Base-by-base conservation (phyloP, 2,113 vertebrate genomes). In the Cranoglanis bouderius region DNA sequence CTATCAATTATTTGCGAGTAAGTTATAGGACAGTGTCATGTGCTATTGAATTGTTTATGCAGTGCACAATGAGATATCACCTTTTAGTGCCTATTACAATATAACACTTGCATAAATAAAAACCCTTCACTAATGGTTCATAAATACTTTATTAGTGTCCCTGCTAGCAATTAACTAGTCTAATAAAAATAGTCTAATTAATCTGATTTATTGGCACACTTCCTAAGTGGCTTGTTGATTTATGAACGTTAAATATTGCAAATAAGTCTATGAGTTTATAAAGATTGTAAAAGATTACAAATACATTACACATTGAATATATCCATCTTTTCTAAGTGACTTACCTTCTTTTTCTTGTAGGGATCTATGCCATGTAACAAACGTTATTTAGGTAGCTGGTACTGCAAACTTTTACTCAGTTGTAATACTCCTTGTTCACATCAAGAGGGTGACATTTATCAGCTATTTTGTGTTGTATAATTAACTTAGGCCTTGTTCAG, bases 391-490 rank as follows among this genome's bases (percentile, higher is more conserved):
- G 2, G 21, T 14, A 32, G 10, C 49, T 32, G 29, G 2, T 81
- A 9, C 2, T 53, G 49, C 77, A 55, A 32, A 53, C 5, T 77
- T 29, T n/a, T 14, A 38, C 1, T 32, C 6, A 59, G 81, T 35
- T 85, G 83, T 59, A 89, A 65, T 89, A 75, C 46, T 70, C 57
- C 46, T n/a, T 85, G 2, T 21, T 65, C 21, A 40, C 55, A 12
- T 63, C 85, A 78, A 77, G 85, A 40, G 85, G 85, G 72, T 14
- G 74, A 21, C 55, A 86, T 61, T 86, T 43, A 61, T 19, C 38
- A 29, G 6, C 6, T 35, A 38, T 85, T n/a, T 51, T 57, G 16
- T 19, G 7, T 85, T 43, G 53, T 59, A 12, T 63, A 2, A 1
- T 32, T 49, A 0, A 38, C n/a, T 35, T 46, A 12, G 4, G 9